phyloP scores from a whole-genome alignment of 30 jellyfish, hydroid and myxozoan species.

The Turritopsis dohrnii region DNA sequence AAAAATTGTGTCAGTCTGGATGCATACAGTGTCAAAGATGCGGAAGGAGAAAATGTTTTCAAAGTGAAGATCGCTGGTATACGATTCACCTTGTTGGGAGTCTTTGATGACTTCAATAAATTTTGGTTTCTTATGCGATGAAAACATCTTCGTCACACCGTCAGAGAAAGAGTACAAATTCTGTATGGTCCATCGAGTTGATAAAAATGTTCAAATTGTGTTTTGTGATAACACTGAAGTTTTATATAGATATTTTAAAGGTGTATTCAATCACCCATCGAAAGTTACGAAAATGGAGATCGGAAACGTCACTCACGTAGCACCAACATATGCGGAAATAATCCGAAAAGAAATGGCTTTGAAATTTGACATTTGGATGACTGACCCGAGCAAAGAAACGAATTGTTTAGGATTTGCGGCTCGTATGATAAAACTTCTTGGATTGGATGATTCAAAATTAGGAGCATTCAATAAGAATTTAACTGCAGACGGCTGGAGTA shows the following conservation, averaged over 20 bases:
- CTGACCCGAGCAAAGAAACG: background rate
- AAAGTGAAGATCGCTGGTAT: background rate
- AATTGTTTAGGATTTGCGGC: background rate
- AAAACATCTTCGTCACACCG: background rate
- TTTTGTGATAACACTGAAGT: background rate
- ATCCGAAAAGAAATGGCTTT: background rate
- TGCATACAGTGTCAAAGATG: background rate
- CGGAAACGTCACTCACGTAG: background rate
- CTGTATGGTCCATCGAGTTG: background rate
- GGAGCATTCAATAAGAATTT: background rate
- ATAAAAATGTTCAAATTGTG: background rate
- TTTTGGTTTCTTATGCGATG: background rate
- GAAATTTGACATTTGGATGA: background rate
- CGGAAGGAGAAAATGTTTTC: background rate
- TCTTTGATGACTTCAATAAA: background rate
- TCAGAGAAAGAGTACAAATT: background rate
- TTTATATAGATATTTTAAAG: background rate
- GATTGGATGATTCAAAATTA: background rate
- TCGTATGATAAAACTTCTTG: background rate
- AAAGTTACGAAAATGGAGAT: background rate
- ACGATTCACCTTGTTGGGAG: background rate
- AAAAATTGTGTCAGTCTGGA: background rate
- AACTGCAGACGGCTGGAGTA: background rate
- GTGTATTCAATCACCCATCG: background rate
- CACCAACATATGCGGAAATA: background rate